These are phyloP conservation scores for Carposina sasakii DNA, from an alignment of 1,140 invertebrate genomes.

Conservation along the genomic window DNA sequence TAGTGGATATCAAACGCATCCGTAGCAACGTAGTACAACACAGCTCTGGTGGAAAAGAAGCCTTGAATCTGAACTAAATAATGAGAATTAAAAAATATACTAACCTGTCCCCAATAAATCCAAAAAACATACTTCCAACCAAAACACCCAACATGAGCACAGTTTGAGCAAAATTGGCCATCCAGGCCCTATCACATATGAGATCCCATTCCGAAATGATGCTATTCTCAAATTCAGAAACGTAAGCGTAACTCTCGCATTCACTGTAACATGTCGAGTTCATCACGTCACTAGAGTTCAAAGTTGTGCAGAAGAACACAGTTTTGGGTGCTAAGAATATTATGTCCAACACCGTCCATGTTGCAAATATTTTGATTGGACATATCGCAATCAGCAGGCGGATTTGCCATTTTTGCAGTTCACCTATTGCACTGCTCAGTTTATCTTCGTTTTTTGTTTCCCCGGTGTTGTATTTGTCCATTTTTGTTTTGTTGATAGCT, in stretches of 20 bases:
- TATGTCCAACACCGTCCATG: slow-evolving; percentile 33
- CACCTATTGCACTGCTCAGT: slow-evolving; percentile 20
- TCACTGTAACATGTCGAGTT: slow-evolving; percentile 33
- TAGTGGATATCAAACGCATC: too few relatives aligned
- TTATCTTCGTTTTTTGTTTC: too few relatives aligned
- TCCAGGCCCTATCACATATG: slow-evolving; percentile 38
- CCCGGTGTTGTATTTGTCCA: too few relatives aligned
- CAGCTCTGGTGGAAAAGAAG: too few relatives aligned
- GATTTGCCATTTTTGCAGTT: slow-evolving; percentile 27
- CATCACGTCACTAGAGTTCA: slow-evolving; percentile 17
- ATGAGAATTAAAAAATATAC: too few relatives aligned
- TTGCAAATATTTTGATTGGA: slow-evolving; percentile 8
- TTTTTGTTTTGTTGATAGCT: background rate
- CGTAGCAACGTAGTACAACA: too few relatives aligned
- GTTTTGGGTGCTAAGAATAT: slow-evolving; percentile 36
- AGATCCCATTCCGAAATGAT: slow-evolving; percentile 37
- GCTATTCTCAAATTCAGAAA: slow-evolving; percentile 25
- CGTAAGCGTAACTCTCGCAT: slow-evolving; percentile 31
- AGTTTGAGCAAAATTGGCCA: slow-evolving; percentile 35
- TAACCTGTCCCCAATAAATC: slow-evolving; percentile 48
- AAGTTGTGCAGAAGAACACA: slow-evolving; percentile 29
- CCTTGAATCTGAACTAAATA: too few relatives aligned
- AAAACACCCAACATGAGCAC: slow-evolving; percentile 39
- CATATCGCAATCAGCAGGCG: slow-evolving; percentile 10
- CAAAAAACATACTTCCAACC: slow-evolving; percentile 29